A percentile compares a stretch with the other conserved stretches of the same genome.
Conservation (phyloP, 2,888 invertebrate genomes). For the Eucriotettix oculatus region DNA sequence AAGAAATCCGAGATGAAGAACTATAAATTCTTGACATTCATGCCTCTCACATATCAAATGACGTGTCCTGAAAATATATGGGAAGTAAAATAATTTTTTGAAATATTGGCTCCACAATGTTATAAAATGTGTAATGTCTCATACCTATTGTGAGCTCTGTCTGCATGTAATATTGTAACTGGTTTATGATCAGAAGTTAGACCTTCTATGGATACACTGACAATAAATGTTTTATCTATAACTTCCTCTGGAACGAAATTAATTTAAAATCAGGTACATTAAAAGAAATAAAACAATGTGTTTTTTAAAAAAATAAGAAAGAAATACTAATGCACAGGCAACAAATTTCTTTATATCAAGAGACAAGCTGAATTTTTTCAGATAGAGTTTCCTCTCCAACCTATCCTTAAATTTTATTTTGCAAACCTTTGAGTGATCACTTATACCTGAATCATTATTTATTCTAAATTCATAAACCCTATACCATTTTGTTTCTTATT, state of each 20-base stretch:
- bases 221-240: slow-evolving; percentile 76
- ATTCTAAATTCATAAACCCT: too few relatives aligned
- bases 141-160: slow-evolving; percentile 55
- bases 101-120: too few relatives aligned
- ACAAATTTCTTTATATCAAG: too few relatives aligned
- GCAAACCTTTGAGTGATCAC: too few relatives aligned
- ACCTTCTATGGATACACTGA: slow-evolving; percentile 71
- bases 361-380: too few relatives aligned
- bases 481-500: too few relatives aligned
- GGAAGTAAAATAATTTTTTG: not conserved
- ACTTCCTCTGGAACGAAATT: slow-evolving; percentile 52
- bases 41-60: slow-evolving; percentile 66
- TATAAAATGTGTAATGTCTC: not conserved
- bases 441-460: too few relatives aligned
- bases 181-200: slow-evolving; percentile 58
- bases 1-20: slow-evolving; percentile 75
- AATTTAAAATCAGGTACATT: not conserved
- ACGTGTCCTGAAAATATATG: slow-evolving; percentile 39
- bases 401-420: too few relatives aligned
- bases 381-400: too few relatives aligned
- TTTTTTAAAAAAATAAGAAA: not conserved
- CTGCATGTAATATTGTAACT: slow-evolving; percentile 43
- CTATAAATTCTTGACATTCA: slow-evolving; percentile 72
- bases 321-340: too few relatives aligned
- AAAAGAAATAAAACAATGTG: too few relatives aligned